Evolutionary conservation across 2,888 invertebrate species (phyloP).

Genomic region (Drosophila ezoana): DNA sequence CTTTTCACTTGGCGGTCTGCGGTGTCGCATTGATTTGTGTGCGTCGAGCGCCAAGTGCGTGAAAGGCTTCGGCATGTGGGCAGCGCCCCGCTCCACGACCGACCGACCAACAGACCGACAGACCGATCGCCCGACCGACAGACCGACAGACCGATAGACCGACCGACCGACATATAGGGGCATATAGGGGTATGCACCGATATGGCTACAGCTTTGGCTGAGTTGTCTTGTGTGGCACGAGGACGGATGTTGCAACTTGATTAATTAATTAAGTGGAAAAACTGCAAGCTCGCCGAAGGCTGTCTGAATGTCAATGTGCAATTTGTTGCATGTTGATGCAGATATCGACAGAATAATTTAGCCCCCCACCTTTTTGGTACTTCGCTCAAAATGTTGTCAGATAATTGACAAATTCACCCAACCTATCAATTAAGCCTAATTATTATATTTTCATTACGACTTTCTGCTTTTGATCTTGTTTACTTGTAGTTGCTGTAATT

Average conservation of each 20-base stretch:
- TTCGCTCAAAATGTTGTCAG: neutral
- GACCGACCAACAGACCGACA: neutral
- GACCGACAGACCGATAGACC: too few species aligned
- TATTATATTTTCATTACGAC: neutral
- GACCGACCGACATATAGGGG: too few species aligned
- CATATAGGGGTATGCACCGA: neutral
- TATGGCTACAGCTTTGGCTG: neutral
- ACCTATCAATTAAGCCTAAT: slow-evolving; percentile 2
- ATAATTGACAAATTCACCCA: slow-evolving; percentile 11
- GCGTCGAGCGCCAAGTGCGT: slow-evolving; percentile 57
- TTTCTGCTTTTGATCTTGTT: neutral
- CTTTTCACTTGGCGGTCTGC: slow-evolving; percentile 35
- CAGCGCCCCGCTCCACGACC: slow-evolving; percentile 16
- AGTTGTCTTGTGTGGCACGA: slow-evolving; percentile 55
- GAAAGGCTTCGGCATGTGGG: slow-evolving; percentile 63
- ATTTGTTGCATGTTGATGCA: slow-evolving; percentile 66
- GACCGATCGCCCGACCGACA: neutral
- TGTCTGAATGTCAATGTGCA: slow-evolving; percentile 80
- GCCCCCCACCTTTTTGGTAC: slow-evolving; percentile 6
- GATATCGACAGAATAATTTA: slow-evolving; percentile 23
- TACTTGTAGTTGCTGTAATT: too few species aligned
- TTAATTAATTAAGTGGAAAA: slow-evolving; percentile 79
- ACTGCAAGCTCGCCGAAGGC: slow-evolving; percentile 63
- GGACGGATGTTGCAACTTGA: slow-evolving; percentile 72
- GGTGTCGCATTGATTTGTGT: slow-evolving; percentile 60